Evolutionary conservation across 2,888 invertebrate genomes (phyloP), one percentile per base, ranked within the genome.

Genomic region (Lingula anatina): DNA sequence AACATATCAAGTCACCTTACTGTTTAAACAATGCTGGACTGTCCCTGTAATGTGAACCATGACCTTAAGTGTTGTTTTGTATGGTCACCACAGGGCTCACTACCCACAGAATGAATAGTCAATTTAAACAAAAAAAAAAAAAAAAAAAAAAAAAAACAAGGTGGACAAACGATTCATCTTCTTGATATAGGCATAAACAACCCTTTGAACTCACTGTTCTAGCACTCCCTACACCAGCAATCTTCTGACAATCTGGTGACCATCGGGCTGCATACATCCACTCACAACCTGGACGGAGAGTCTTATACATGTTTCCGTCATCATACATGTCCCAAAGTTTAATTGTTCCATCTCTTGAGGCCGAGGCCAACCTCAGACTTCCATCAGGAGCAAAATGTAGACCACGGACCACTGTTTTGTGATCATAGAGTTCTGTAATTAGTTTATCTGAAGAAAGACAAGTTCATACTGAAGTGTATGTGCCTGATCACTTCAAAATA

Each of bases 261-360:
- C 81, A 81, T 28, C 73, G 67, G 53, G 79, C 77, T 26, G 73
- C 65, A 50, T 74, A 70, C 7, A 80, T 68, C 55, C 73, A 67
- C 44, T 71, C 73, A 35, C 67, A 62, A 44, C 70, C 70, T 45
- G 71, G 71, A 45, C 68, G 62, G 23, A 81, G 61, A 9, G 81
- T 80, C 55, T 77, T 75, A 57, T 74, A 76, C 79, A 81, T 78
- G 65, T 81, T 81, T 7, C 81, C 81, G 60, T 81, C 80, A 54
- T 80, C 78, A 28, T 71, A 65, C 45, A 81, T 62, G 53, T 82
- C 80, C 82, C 82, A 82, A n/a, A 80, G 58, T 64, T 81, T 81
- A 18, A 81, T 62, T 3, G 77, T 78, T 26, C 77, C 75, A 63
- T 82, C 82, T 45, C 71, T 61, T 15, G 80, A 80, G 15, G 76